These are phyloP conservation scores for Colistium nudipinnis DNA, from an alignment of 2,113 vertebrate species.

Conservation along the genomic window DNA sequence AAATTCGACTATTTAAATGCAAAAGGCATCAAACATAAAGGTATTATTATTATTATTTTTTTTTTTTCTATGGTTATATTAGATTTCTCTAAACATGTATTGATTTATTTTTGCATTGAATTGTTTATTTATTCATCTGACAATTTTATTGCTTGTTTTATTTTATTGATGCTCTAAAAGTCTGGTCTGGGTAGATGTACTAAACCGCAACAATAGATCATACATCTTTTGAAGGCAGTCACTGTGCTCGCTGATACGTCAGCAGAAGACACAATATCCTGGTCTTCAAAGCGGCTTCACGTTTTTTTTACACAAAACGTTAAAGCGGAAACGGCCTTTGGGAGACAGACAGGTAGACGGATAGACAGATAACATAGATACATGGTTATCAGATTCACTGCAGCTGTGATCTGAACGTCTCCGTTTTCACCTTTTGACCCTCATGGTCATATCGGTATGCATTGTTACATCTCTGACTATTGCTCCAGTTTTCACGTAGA, in stretches of 20 bases:
- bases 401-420: constrained; percentile 69
- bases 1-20: too few relatives aligned
- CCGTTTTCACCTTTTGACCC: constrained; percentile 61
- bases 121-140: background rate
- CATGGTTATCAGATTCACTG: constrained; percentile 64
- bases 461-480: constrained; percentile 66
- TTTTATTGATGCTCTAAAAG: constrained; percentile 3
- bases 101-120: background rate
- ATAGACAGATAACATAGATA: constrained; percentile 60
- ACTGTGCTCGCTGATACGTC: constrained; percentile 24
- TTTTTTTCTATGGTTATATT: too few relatives aligned
- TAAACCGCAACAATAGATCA: background rate
- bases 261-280: constrained; percentile 31
- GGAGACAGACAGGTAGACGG: constrained; percentile 58
- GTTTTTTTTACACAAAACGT: constrained; percentile 9
- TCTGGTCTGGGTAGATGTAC: background rate
- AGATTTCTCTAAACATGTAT: constrained; percentile 1
- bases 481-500: constrained; percentile 69
- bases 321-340: constrained; percentile 66
- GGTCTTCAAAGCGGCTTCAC: constrained; percentile 18
- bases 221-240: constrained; percentile 21
- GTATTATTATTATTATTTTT: too few relatives aligned
- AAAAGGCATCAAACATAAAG: background rate
- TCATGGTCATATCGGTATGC: constrained; percentile 64
- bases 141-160: background rate